These are phyloP conservation scores for Nothocercus julius DNA, from an alignment of 2,113 vertebrate genomes.

Conservation along the genomic window DNA sequence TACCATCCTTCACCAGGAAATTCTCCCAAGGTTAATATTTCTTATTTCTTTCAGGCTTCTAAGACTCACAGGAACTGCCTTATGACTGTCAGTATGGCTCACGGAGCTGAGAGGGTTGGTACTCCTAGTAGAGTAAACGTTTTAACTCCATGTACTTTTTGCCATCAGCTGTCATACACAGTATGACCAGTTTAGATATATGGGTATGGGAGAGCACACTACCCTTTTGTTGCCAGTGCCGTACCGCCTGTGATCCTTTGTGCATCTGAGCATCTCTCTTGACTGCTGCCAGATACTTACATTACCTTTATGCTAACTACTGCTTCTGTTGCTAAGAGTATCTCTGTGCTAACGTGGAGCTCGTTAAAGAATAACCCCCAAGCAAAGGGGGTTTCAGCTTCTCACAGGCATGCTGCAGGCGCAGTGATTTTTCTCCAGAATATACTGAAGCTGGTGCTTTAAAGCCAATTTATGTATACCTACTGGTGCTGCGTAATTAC, in stretches of 20 bases:
- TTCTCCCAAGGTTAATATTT: neutral
- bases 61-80: neutral
- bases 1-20: neutral
- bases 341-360: neutral
- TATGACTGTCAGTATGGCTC: neutral
- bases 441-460: neutral
- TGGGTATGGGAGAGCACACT: neutral
- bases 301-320: neutral
- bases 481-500: neutral
- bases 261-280: neutral
- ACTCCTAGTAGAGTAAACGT: neutral
- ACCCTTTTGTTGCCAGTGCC: neutral
- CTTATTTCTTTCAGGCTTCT: neutral
- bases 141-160: neutral
- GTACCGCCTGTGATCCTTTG: neutral
- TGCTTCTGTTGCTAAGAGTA: neutral
- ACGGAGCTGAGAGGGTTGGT: neutral
- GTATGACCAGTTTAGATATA: neutral
- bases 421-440: neutral
- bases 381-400: neutral
- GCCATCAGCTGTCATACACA: neutral
- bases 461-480: neutral
- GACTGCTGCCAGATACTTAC: neutral
- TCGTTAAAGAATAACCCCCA: neutral
- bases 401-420: neutral